These are phyloP conservation scores for Caenorhabditis sp. DNA, from an alignment of 2,888 invertebrate species.

Conservation along the genomic window DNA sequence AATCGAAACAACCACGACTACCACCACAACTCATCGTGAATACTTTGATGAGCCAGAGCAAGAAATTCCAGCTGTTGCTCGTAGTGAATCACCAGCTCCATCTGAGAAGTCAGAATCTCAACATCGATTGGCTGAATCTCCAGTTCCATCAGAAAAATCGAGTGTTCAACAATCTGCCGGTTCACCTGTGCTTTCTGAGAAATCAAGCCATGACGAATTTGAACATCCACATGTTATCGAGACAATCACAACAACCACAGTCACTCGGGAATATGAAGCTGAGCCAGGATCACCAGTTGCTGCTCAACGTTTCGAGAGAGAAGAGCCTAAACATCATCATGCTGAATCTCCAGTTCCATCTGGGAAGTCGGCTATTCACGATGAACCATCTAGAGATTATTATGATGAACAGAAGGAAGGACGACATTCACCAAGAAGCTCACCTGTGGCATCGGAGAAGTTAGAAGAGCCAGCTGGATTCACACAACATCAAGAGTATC, in stretches of 20 bases:
- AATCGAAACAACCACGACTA: slow-evolving; percentile 25
- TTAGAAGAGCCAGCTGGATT: background rate
- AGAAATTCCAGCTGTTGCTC: no score
- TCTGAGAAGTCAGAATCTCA: background rate
- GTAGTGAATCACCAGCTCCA: background rate
- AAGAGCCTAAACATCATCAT: background rate
- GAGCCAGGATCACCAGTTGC: slow-evolving; percentile 11
- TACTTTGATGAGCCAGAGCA: slow-evolving; percentile 16
- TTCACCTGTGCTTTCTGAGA: background rate
- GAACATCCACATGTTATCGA: slow-evolving; percentile 19
- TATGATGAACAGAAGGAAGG: background rate
- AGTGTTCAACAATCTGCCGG: no score
- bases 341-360: slow-evolving; percentile 3
- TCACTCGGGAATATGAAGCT: slow-evolving; percentile 25
- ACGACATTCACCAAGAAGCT: background rate
- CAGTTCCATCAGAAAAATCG: slow-evolving; percentile 14
- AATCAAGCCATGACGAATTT: background rate
- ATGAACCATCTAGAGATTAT: slow-evolving; percentile 3
- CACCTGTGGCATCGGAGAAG: background rate
- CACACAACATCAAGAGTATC: background rate
- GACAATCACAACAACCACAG: slow-evolving; percentile 29
- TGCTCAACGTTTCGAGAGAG: background rate
- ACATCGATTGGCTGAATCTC: background rate
- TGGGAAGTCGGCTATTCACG: background rate
- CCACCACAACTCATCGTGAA: slow-evolving; percentile 30